Evolutionary conservation across 2,113 vertebrate species (phyloP).

Genomic region (Brachionichthys hirsutus): DNA sequence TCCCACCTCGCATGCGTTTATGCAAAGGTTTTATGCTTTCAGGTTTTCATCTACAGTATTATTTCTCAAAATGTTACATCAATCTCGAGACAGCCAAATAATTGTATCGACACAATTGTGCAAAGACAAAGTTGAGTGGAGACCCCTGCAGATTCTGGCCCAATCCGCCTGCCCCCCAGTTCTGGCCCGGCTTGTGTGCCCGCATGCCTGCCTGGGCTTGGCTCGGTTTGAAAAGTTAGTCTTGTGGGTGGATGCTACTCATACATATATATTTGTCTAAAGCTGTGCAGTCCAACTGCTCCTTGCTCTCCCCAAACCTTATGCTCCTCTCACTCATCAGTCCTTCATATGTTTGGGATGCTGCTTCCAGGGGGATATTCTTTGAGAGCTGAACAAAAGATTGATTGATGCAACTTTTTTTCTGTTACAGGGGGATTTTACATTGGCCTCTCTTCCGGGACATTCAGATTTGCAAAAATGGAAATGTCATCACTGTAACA

Average conservation of each 20-base stretch:
- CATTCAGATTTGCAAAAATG: neutral
- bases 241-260: slow-evolving; percentile 67
- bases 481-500: slow-evolving; percentile 21
- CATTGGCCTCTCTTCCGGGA: no score
- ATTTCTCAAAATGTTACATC: slow-evolving; percentile 15
- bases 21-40: slow-evolving; percentile 1
- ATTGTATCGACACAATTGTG: slow-evolving; percentile 19
- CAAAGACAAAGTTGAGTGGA: slow-evolving; percentile 54
- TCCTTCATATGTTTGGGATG: slow-evolving; percentile 54
- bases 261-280: slow-evolving; percentile 78
- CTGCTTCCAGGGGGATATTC: slow-evolving; percentile 39
- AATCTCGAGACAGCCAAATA: slow-evolving; percentile 13
- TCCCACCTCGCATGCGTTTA: slow-evolving; percentile 12
- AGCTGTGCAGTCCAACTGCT: slow-evolving; percentile 65
- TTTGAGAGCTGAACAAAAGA: slow-evolving; percentile 32
- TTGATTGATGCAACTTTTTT: slow-evolving; percentile 10
- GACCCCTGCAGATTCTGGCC: slow-evolving; percentile 60
- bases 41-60: slow-evolving; percentile 19
- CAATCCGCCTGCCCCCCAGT: slow-evolving; percentile 61
- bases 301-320: slow-evolving; percentile 60
- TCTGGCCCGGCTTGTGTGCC: slow-evolving; percentile 63
- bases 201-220: slow-evolving; percentile 62
- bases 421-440: neutral
- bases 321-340: slow-evolving; percentile 50
- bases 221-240: slow-evolving; percentile 67